phyloP scores from a whole-genome alignment of 2,888 invertebrate genomes.

The Poecilus cupreus region DNA sequence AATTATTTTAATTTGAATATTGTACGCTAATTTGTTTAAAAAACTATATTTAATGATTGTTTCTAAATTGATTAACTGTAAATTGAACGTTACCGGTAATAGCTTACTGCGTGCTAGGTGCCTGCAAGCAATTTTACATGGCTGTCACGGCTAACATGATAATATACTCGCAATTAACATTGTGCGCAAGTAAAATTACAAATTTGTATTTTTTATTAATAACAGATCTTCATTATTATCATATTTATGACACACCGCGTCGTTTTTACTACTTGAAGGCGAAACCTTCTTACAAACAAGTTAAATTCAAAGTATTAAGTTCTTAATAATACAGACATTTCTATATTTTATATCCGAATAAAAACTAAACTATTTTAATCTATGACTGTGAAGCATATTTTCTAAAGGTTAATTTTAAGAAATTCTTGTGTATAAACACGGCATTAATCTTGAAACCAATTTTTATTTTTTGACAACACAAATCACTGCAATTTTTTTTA shows the following conservation, averaged over 20 bases:
- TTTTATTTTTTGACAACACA: neutral
- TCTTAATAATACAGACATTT: neutral
- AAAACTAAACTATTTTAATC: neutral
- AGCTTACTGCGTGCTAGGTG: neutral
- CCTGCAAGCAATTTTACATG: neutral
- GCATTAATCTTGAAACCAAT: neutral
- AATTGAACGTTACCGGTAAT: neutral
- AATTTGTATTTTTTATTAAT: no score
- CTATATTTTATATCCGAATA: neutral
- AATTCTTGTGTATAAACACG: neutral
- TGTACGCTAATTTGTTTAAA: no score
- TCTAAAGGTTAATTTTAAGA: neutral
- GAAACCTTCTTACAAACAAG: no score
- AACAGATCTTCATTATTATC: no score
- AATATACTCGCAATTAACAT: neutral
- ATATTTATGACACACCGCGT: no score
- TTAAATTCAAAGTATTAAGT: no score
- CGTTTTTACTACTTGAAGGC: no score
- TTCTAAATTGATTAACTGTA: neutral
- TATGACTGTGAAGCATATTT: neutral
- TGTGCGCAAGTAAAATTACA: no score
- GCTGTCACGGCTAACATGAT: neutral
- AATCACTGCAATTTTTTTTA: no score
- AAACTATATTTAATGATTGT: neutral
- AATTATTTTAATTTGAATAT: no score